These are phyloP conservation scores for Alloscopus bannaensis DNA, from an alignment of 2,888 invertebrate species.

Conservation along the genomic window DNA sequence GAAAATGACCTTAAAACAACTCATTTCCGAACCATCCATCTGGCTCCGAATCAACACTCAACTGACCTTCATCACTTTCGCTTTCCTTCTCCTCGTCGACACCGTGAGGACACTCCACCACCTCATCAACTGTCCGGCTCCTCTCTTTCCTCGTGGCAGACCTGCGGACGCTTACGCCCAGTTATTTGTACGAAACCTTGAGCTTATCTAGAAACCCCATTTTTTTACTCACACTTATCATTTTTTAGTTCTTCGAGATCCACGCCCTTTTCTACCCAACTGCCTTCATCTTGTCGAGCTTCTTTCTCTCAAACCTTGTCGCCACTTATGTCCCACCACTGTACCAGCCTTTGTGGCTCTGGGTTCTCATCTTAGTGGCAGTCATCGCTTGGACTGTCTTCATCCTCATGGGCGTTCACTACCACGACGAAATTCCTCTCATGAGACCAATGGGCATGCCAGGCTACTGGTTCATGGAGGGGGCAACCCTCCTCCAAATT, in stretches of 20 bases:
- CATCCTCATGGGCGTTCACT: not conserved
- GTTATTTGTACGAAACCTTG: slow-evolving; percentile 4
- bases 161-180: too few species aligned
- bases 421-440: slow-evolving; percentile 28
- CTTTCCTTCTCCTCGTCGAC: slow-evolving; percentile 14
- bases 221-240: not conserved
- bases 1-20: not conserved
- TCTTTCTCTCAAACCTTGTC: not conserved
- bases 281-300: not conserved
- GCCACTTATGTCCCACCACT: not conserved
- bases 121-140: not conserved
- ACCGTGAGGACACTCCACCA: not conserved
- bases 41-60: slow-evolving; percentile 14
- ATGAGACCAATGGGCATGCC: slow-evolving; percentile 23
- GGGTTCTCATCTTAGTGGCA: not conserved
- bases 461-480: slow-evolving; percentile 23
- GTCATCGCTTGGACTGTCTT: not conserved
- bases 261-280: slow-evolving; percentile 2
- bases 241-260: not conserved
- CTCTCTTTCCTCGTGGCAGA: too few species aligned
- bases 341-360: slow-evolving; percentile 1
- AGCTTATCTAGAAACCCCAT: not conserved
- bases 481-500: too few species aligned
- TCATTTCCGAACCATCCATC: not conserved
- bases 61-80: slow-evolving; percentile 3